Evolutionary conservation across 2,113 vertebrate species (phyloP).

Genomic region (Collichthys lucidus): DNA sequence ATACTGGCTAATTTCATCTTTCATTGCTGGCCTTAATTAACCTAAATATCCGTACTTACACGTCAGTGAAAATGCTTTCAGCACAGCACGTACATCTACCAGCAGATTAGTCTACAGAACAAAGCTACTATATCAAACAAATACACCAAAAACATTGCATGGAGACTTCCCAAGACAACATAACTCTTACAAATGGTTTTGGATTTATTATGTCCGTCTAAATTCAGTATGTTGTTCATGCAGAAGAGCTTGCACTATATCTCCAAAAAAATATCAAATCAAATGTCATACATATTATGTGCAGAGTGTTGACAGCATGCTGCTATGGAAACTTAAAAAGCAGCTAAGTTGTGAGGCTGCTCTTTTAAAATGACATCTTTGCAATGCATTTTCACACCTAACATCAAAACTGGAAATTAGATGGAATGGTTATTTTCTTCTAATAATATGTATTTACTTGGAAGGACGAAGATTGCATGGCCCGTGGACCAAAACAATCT

Average conservation of each 20-base stretch:
- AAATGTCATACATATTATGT: not conserved
- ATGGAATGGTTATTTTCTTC: conserved; percentile 9
- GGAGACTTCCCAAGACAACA: not conserved
- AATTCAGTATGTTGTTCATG: not conserved
- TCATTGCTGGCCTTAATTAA: conserved; percentile 1
- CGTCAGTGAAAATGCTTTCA: not conserved
- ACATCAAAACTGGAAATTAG: conserved; percentile 33
- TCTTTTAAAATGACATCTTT: conserved; percentile 14
- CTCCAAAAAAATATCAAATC: not conserved
- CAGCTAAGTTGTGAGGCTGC: not conserved
- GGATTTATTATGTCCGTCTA: not conserved
- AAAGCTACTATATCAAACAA: conserved; percentile 2
- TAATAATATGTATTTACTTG: not conserved
- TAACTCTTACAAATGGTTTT: not conserved
- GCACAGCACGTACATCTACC: not conserved
- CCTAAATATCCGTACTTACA: not conserved
- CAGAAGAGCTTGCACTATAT: not conserved
- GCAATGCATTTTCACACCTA: conserved; percentile 15
- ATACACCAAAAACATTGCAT: not conserved
- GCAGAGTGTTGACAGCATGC: not conserved
- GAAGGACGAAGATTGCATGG: not conserved
- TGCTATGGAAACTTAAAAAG: not conserved
- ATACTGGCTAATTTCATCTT: too few species aligned
- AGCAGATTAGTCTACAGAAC: not conserved
- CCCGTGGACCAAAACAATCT: conserved; percentile 12